Evolutionary conservation across 2,888 invertebrate genomes (phyloP).

Genomic region (Macropis europaea): DNA sequence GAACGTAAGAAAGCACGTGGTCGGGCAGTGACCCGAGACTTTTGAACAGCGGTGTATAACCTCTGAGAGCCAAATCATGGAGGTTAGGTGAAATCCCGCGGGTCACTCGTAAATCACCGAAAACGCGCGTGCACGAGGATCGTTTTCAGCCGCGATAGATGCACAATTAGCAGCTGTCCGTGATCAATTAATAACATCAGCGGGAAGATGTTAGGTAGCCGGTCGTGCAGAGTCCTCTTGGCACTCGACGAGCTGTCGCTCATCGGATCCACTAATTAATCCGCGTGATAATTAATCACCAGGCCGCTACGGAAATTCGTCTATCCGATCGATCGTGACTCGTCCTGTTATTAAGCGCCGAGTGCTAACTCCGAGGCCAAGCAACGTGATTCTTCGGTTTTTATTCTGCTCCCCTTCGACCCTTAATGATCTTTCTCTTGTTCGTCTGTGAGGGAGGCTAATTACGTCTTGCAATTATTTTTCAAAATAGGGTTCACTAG

Average conservation of each 20-base stretch:
- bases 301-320: constrained; percentile 28
- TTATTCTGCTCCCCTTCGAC: too few species aligned
- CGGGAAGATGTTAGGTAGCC: too few species aligned
- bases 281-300: constrained; percentile 58
- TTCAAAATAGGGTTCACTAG: too few species aligned
- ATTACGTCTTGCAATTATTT: too few species aligned
- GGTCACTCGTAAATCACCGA: constrained; percentile 54
- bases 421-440: too few species aligned
- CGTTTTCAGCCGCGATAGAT: constrained; percentile 51
- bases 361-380: not conserved
- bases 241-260: constrained; percentile 59
- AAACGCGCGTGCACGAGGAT: constrained; percentile 37
- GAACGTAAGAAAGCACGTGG: too few species aligned
- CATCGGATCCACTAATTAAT: constrained; percentile 62
- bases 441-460: too few species aligned
- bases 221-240: constrained; percentile 39
- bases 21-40: constrained; percentile 1
- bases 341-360: not conserved
- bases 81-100: constrained; percentile 4
- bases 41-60: too few species aligned
- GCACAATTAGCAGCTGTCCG: constrained; percentile 62
- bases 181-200: constrained; percentile 64
- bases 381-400: not conserved
- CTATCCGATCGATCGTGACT: constrained; percentile 23
- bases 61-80: constrained; percentile 25